Conservation (phyloP, 2,113 vertebrate species). For the Onychorhynchus coronatus region DNA sequence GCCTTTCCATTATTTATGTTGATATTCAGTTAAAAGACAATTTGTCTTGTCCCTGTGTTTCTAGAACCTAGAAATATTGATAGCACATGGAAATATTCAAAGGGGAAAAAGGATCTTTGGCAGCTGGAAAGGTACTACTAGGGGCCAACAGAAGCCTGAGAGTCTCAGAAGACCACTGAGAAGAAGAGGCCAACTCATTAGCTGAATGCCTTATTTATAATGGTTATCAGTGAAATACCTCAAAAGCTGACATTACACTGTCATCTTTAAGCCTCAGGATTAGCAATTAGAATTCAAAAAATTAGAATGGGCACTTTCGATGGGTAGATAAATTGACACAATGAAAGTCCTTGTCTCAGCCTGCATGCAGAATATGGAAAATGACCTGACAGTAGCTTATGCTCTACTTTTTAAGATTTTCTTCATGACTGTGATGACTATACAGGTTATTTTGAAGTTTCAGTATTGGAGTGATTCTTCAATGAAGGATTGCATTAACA, state of each 20-base stretch:
- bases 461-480: background rate
- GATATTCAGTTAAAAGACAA: background rate
- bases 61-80: background rate
- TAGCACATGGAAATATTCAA: background rate
- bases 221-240: background rate
- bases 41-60: background rate
- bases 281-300: too few relatives aligned
- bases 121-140: background rate
- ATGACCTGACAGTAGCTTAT: background rate
- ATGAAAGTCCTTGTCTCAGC: background rate
- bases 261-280: background rate
- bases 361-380: background rate
- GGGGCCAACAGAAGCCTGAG: background rate
- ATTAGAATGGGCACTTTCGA: rapidly evolving
- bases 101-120: background rate
- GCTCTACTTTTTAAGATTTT: background rate
- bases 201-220: background rate
- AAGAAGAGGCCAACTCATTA: background rate
- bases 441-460: background rate
- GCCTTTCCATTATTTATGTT: background rate
- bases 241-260: background rate
- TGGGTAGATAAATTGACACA: background rate
- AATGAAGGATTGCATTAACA: background rate
- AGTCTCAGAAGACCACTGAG: background rate
- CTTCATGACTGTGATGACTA: background rate